phyloP scores from a whole-genome alignment of 2,888 invertebrate species.

The Itoplectis maculator region DNA sequence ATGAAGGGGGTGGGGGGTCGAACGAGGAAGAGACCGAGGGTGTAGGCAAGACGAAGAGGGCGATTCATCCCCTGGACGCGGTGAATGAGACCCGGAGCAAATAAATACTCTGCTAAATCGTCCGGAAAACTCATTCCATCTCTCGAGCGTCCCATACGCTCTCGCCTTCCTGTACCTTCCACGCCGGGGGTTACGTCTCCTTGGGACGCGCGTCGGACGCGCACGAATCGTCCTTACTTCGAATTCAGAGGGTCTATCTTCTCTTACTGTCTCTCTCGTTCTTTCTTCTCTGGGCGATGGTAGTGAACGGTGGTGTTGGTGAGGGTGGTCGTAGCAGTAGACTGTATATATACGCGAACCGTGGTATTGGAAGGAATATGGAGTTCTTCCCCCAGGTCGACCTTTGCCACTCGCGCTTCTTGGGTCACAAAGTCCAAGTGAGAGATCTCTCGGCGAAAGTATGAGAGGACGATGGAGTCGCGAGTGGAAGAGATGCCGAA shows the following conservation, averaged over 20 bases:
- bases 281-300: constrained; percentile 24
- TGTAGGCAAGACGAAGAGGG: constrained; percentile 33
- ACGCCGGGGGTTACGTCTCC: constrained; percentile 26
- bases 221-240: constrained; percentile 68
- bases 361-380: not conserved
- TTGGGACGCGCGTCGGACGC: constrained; percentile 49
- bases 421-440: constrained; percentile 36
- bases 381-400: constrained; percentile 29
- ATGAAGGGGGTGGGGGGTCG: not conserved
- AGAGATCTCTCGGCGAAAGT: constrained; percentile 15
- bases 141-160: constrained; percentile 69
- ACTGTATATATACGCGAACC: not conserved
- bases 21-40: no score
- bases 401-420: constrained; percentile 38
- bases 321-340: not conserved
- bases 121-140: constrained; percentile 81
- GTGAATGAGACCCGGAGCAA: constrained; percentile 71
- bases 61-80: constrained; percentile 53
- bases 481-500: constrained; percentile 2
- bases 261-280: constrained; percentile 40
- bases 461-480: constrained; percentile 5
- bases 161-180: constrained; percentile 24
- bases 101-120: constrained; percentile 81
- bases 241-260: constrained; percentile 62
- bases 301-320: not conserved